phyloP scores from a whole-genome alignment of 1,140 invertebrate species.

The Frieseomelitta varia region DNA sequence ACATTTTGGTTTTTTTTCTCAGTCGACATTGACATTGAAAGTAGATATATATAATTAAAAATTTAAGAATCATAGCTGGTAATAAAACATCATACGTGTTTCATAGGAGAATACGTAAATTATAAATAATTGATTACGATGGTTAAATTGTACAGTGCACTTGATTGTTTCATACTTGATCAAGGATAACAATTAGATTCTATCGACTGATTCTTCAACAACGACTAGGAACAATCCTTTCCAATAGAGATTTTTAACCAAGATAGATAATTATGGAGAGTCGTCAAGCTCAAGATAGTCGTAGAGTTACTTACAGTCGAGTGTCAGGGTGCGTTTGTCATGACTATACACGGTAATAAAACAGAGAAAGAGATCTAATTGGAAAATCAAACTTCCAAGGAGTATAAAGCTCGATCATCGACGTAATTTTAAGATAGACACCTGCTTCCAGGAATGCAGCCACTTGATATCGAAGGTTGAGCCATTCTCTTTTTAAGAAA shows the following conservation, averaged over 20 bases:
- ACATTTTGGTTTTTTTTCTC: not conserved
- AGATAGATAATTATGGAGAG: not conserved
- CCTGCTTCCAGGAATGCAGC: not conserved
- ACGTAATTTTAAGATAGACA: not conserved
- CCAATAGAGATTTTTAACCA: not conserved
- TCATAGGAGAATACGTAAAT: not conserved
- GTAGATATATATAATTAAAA: not conserved
- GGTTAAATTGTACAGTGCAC: not conserved
- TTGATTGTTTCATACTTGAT: not conserved
- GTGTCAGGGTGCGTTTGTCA: not conserved
- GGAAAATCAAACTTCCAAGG: not conserved
- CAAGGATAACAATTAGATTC: not conserved
- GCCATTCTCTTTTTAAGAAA: too few relatives aligned
- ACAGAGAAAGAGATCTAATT: not conserved
- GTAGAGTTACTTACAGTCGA: not conserved
- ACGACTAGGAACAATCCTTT: not conserved
- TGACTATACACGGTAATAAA: not conserved
- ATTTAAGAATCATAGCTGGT: not conserved
- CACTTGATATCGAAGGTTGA: not conserved
- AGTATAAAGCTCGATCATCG: too few relatives aligned
- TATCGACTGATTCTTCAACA: not conserved
- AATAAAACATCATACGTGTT: not conserved
- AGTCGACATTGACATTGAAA: not conserved
- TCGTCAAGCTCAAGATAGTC: conserved; percentile 16
- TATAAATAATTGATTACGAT: not conserved